Conservation (phyloP, 2,797 vertebrate species). For the Melanotaenia maccullochi region DNA sequence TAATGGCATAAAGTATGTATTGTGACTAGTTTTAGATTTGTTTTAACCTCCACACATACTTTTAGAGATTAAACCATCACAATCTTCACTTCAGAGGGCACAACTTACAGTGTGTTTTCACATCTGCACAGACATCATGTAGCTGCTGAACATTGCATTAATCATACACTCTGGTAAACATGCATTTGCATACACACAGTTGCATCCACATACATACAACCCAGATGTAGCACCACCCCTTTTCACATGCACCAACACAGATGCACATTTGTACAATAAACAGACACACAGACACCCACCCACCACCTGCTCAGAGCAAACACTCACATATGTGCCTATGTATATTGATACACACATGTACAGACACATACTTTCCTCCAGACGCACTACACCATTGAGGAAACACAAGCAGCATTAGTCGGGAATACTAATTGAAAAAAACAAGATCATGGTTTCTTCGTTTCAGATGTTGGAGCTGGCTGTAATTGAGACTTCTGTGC, state of each 20-base stretch:
- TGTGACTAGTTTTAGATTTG: too few species aligned
- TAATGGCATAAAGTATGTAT: too few species aligned
- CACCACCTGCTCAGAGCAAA: conserved; percentile 65
- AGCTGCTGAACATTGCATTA: conserved; percentile 53
- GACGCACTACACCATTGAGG: conserved; percentile 67
- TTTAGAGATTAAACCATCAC: too few species aligned
- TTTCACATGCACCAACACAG: conserved; percentile 56
- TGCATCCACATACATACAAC: conserved; percentile 20
- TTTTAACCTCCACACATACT: too few species aligned
- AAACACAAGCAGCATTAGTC: conserved; percentile 80
- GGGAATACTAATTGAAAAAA: conserved; percentile 82
- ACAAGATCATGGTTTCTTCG: conserved; percentile 74
- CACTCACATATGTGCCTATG: background rate
- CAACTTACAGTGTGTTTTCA: background rate
- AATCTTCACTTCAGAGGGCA: too few species aligned
- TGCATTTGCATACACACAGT: background rate
- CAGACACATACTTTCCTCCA: conserved; percentile 51
- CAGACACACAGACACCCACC: conserved; percentile 48
- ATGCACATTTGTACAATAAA: conserved; percentile 57
- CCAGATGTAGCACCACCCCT: conserved; percentile 40
- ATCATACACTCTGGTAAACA: conserved; percentile 53
- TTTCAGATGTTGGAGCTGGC: conserved; percentile 67
- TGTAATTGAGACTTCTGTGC: conserved; percentile 65
- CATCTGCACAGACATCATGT: conserved; percentile 20
- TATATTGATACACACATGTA: conserved; percentile 16